These are phyloP conservation scores for Himalopsyche kuldschensis DNA, from an alignment of 2,888 invertebrate species.

Conservation along the genomic window DNA sequence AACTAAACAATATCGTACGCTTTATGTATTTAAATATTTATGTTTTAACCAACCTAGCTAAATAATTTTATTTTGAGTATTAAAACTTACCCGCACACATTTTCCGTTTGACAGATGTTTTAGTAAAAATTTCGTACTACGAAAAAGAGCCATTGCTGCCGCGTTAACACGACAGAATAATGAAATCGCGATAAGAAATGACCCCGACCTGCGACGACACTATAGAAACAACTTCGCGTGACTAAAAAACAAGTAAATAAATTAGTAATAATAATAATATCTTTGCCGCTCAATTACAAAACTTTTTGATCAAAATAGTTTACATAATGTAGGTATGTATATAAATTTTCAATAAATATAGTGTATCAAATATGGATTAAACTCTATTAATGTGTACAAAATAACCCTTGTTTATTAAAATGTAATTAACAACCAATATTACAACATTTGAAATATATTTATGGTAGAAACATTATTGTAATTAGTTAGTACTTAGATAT, in stretches of 20 bases:
- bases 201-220: not conserved
- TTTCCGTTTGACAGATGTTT: slow-evolving; percentile 7
- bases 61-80: not conserved
- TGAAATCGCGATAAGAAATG: not conserved
- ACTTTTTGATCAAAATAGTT: not conserved
- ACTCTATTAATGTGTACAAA: no score
- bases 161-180: not conserved
- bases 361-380: no score
- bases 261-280: not conserved
- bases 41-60: no score
- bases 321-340: no score
- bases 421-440: no score
- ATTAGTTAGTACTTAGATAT: no score
- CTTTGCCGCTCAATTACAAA: not conserved
- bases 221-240: not conserved
- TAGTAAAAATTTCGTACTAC: not conserved
- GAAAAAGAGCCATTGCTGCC: slow-evolving; percentile 8
- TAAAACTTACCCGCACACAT: slow-evolving; percentile 12
- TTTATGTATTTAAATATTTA: no score
- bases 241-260: not conserved
- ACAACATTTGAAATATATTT: no score
- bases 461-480: no score
- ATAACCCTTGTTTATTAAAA: no score
- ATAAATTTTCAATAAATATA: no score
- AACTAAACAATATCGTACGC: no score